Percentiles rank a stretch among this genome's conserved stretches.
These are phyloP conservation scores for Enteromius mattozi DNA, from an alignment of 2,797 vertebrate genomes.

Conservation along the genomic window DNA sequence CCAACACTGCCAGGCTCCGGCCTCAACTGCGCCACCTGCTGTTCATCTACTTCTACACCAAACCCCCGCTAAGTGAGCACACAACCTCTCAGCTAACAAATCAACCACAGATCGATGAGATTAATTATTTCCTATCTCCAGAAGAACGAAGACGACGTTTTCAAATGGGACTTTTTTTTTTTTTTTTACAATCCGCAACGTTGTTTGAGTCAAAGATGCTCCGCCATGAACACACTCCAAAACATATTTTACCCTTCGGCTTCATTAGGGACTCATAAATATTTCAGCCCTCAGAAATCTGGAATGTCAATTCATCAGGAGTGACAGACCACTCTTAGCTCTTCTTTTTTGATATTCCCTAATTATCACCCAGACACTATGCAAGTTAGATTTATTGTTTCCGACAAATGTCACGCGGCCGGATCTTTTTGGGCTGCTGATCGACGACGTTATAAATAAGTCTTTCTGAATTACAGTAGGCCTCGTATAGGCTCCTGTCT, in stretches of 20 bases:
- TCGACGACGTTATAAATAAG: slow-evolving; percentile 57
- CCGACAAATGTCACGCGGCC: slow-evolving; percentile 64
- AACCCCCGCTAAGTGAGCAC: not conserved
- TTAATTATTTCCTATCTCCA: slow-evolving; percentile 26
- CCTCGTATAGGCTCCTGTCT: not conserved
- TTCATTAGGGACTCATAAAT: slow-evolving; percentile 64
- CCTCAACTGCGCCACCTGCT: slow-evolving; percentile 61
- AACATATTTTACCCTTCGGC: slow-evolving; percentile 55
- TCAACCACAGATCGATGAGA: slow-evolving; percentile 21
- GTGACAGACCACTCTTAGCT: slow-evolving; percentile 44
- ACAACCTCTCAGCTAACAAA: slow-evolving; percentile 3
- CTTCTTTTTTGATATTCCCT: slow-evolving; percentile 58
- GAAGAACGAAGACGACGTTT: slow-evolving; percentile 15
- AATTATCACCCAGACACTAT: slow-evolving; percentile 60
- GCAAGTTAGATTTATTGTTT: slow-evolving; percentile 57
- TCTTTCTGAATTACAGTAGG: slow-evolving; percentile 48
- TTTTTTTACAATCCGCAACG: not conserved
- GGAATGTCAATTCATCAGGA: slow-evolving; percentile 58
- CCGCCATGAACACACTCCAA: slow-evolving; percentile 37
- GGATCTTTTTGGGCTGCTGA: slow-evolving; percentile 53
- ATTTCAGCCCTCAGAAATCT: slow-evolving; percentile 59
- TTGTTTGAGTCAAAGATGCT: slow-evolving; percentile 45
- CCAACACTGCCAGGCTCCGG: not conserved
- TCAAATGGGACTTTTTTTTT: slow-evolving; percentile 21
- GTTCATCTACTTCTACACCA: not conserved